Percentiles rank a stretch among this genome's conserved stretches.
These are phyloP conservation scores for Acholoe squamosa DNA, from an alignment of 2,888 invertebrate species.

Conservation along the genomic window DNA sequence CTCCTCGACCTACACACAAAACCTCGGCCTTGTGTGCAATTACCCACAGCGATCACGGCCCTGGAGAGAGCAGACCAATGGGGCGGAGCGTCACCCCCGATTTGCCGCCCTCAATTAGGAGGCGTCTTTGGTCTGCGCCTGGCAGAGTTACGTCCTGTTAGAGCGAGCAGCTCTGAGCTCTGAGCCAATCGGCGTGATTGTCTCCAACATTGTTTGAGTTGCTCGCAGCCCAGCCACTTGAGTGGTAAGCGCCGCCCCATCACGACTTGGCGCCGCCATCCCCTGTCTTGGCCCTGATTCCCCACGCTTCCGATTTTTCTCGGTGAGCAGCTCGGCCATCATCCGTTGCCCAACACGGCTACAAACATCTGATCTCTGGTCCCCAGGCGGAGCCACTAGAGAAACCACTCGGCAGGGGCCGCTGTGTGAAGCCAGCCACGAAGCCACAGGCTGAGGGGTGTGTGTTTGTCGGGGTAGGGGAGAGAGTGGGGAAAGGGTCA, in stretches of 20 bases:
- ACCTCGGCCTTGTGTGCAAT: neutral
- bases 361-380: constrained; percentile 23
- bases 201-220: constrained; percentile 3
- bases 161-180: neutral
- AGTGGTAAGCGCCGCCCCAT: neutral
- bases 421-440: constrained; percentile 1
- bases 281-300: constrained; percentile 1
- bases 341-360: neutral
- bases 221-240: constrained; percentile 9
- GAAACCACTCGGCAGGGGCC: neutral
- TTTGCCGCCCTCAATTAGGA: constrained; percentile 28
- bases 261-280: neutral
- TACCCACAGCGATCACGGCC: neutral
- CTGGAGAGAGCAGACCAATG: neutral
- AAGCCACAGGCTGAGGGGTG: constrained; percentile 6
- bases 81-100: neutral
- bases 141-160: constrained; percentile 34
- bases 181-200: constrained; percentile 4
- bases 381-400: constrained; percentile 12
- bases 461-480: neutral
- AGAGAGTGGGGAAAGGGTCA: too few species aligned
- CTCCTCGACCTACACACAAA: too few species aligned
- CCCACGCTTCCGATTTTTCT: neutral
- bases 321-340: neutral
- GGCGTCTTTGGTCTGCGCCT: constrained; percentile 8